Evolutionary conservation across 2,888 invertebrate genomes (phyloP), one percentile per base, ranked within the genome.

Genomic region (Epinotia brunnichana): DNA sequence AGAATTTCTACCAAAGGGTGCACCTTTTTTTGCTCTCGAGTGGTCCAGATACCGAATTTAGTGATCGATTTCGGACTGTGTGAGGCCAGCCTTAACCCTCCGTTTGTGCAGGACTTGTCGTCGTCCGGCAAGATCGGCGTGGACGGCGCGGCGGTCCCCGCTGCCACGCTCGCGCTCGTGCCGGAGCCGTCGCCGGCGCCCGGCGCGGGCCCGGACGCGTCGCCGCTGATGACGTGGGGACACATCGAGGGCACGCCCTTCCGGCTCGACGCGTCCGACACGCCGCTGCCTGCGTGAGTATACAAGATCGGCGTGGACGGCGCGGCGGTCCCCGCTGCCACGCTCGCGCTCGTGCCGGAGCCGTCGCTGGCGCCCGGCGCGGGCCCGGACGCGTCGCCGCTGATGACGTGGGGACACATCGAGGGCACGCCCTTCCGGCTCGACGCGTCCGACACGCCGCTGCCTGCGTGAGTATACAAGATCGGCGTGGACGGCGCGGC

Each of bases 351-450:
- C 80, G 95, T 99, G 29, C 95, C 95, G 69, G 97, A 98, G 0
- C 99, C 99, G 0, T 98, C 98, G 0, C 99, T 99, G 0, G 35
- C 98, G 88, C 87, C 67, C 0, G 62, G 62, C 48, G 62, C 62
- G 19, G 62, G 51, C 29, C 62, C 62, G 24, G 62, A 62, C 62
- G 62, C 62, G 10, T 63, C 63, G 29, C 99, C 99, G 2, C 93
- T 99, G 75, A 99, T 99, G 99, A 99, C 99, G 0, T 99, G 99
- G 99, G 99, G 99, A 78, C 97, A 98, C 92, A 98, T 99, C 72
- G 99, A 99, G 86, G 98, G 99, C 21, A 99, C 99, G 0, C 99
- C 99, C 1, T 70, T 70, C 85, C 94, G 98, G 44, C 93, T 99
- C 41, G 99, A 99, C 84, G 98, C 97, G 0, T 95, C 97, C 4